Conservation (phyloP, 2,113 vertebrate species). For the Pseudonaja textilis region DNA sequence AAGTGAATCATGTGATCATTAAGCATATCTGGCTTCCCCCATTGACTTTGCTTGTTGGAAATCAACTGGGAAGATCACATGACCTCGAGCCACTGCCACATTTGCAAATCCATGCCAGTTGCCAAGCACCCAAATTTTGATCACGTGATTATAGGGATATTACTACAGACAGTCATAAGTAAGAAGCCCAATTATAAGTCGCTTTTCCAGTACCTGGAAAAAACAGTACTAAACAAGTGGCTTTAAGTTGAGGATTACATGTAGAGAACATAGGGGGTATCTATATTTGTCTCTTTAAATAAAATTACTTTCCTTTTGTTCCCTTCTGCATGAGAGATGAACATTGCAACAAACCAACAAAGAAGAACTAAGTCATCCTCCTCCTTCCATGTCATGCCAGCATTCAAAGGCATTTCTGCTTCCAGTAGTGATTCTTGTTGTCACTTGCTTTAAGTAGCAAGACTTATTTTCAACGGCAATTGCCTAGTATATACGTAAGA, state of each 20-base stretch:
- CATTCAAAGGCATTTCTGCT: not conserved
- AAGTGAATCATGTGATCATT: not conserved
- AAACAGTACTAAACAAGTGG: no score
- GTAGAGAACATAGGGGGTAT: not conserved
- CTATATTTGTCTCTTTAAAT: not conserved
- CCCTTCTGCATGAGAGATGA: not conserved
- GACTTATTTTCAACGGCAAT: not conserved
- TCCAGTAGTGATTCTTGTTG: not conserved
- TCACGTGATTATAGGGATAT: not conserved
- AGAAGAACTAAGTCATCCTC: not conserved
- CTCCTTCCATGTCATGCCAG: not conserved
- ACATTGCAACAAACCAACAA: not conserved
- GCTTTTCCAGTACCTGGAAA: not conserved
- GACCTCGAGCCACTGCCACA: not conserved
- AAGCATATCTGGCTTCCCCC: not conserved
- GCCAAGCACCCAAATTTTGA: not conserved
- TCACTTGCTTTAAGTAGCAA: not conserved
- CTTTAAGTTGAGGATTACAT: no score
- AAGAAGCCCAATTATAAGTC: not conserved
- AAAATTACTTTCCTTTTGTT: not conserved
- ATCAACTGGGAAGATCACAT: not conserved
- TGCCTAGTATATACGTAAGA: not conserved
- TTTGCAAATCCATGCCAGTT: not conserved
- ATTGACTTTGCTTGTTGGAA: not conserved
- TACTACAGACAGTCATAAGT: not conserved